These are phyloP conservation scores for Sinocyclocheilus grahami DNA, from an alignment of 2,113 vertebrate genomes.

Conservation along the genomic window DNA sequence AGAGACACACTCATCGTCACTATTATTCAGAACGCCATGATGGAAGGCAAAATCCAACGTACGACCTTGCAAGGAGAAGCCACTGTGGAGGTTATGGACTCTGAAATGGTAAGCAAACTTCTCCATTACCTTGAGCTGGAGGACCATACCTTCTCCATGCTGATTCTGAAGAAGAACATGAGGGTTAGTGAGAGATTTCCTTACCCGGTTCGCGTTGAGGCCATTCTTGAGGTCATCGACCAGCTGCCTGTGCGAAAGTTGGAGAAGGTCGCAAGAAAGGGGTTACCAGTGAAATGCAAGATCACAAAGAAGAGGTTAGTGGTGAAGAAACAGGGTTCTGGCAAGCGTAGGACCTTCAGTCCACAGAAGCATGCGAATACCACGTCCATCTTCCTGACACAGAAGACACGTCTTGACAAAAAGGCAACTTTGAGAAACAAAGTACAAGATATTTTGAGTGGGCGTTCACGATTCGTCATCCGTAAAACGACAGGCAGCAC, in stretches of 20 bases:
- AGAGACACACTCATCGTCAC: constrained; percentile 77
- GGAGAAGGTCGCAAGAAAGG: constrained; percentile 77
- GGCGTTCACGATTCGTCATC: constrained; percentile 75
- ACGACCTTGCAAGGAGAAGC: constrained; percentile 69
- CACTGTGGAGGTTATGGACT: constrained; percentile 70
- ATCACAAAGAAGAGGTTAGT: constrained; percentile 69
- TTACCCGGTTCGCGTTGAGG: constrained; percentile 78
- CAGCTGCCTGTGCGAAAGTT: constrained; percentile 76
- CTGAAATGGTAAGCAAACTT: constrained; percentile 73
- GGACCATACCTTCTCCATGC: constrained; percentile 75
- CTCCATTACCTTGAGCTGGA: constrained; percentile 75
- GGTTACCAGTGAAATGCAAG: constrained; percentile 68
- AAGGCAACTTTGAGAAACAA: constrained; percentile 72
- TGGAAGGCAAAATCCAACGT: constrained; percentile 76
- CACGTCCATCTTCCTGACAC: constrained; percentile 50
- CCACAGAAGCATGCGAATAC: constrained; percentile 61
- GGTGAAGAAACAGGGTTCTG: constrained; percentile 58
- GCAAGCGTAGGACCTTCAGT: constrained; percentile 61
- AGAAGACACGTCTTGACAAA: constrained; percentile 62
- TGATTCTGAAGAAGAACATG: constrained; percentile 79
- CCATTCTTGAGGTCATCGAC: constrained; percentile 77
- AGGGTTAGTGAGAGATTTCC: constrained; percentile 75
- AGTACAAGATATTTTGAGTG: constrained; percentile 75
- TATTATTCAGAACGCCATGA: constrained; percentile 80
- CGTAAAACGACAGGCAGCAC: constrained; percentile 59